These are phyloP conservation scores for Cinclus mexicanus DNA, from an alignment of 2,113 vertebrate genomes.

Conservation along the genomic window DNA sequence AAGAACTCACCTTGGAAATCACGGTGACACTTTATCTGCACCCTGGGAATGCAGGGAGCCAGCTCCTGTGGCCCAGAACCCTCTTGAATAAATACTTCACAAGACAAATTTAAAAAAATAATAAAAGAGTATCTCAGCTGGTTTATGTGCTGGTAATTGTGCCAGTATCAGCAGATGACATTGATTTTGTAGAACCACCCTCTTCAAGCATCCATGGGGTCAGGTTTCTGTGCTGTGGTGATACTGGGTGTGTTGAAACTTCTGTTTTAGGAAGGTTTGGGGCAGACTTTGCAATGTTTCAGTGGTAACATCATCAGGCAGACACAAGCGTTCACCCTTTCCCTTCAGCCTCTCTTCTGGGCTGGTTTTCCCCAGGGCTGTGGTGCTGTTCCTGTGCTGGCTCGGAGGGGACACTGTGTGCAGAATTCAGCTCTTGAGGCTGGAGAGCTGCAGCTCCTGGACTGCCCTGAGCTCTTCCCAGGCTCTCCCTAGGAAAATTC, in stretches of 20 bases:
- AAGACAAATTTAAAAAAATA: neutral
- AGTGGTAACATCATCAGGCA: neutral
- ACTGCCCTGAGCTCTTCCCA: neutral
- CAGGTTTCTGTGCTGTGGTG: neutral
- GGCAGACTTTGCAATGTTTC: neutral
- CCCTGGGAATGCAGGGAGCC: neutral
- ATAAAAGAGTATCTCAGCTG: neutral
- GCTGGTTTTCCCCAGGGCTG: neutral
- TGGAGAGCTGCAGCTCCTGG: neutral
- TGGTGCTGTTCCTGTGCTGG: accelerated
- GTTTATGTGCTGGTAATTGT: neutral
- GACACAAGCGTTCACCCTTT: no score
- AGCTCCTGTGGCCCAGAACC: accelerated
- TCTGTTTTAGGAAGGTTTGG: neutral
- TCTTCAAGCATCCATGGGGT: accelerated
- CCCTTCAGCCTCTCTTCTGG: no score
- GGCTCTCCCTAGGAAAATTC: neutral
- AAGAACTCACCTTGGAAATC: neutral
- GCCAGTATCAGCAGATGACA: neutral
- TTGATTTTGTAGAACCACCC: neutral
- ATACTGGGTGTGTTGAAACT: neutral
- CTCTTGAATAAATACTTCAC: neutral
- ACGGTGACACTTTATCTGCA: neutral
- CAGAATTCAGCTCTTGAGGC: accelerated
- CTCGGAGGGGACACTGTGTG: accelerated